phyloP scores from a whole-genome alignment of 2,797 vertebrate species.

The Poliocrania exsul region DNA sequence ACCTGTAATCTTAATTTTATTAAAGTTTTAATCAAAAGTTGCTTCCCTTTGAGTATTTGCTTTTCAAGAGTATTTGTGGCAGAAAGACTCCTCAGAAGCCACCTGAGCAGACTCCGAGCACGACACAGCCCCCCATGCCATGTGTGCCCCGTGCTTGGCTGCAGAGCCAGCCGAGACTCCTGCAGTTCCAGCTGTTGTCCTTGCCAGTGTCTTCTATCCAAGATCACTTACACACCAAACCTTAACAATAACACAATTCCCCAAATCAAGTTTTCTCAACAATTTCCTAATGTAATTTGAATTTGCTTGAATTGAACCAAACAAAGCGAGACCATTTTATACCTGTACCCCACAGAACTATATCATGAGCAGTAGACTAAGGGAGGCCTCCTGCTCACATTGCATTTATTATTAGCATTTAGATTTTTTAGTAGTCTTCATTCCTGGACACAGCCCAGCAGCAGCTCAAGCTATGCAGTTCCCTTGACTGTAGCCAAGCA shows the following conservation, averaged over 20 bases:
- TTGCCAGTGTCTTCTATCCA: neutral
- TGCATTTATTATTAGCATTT: neutral
- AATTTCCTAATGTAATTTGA: neutral
- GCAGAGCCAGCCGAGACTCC: neutral
- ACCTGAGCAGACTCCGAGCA: neutral
- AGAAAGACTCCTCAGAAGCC: neutral
- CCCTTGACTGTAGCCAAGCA: neutral
- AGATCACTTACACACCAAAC: neutral
- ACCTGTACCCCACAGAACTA: rapidly evolving
- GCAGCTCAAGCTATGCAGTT: neutral
- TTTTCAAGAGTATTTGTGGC: neutral
- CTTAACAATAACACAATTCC: neutral
- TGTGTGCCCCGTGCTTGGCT: neutral
- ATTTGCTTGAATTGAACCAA: neutral
- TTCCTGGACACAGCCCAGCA: neutral
- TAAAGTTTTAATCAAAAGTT: neutral
- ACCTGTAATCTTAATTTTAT: neutral
- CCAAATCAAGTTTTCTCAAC: neutral
- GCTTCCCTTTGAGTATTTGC: neutral
- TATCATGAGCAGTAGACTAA: neutral
- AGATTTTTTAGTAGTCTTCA: neutral
- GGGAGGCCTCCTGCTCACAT: neutral
- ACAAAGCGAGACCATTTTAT: neutral
- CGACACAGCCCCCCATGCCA: rapidly evolving
- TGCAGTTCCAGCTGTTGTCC: neutral